Percentiles rank a stretch among this genome's conserved stretches.
phyloP scores from a whole-genome alignment of 2,888 invertebrate species.

The Metellina segmentata region DNA sequence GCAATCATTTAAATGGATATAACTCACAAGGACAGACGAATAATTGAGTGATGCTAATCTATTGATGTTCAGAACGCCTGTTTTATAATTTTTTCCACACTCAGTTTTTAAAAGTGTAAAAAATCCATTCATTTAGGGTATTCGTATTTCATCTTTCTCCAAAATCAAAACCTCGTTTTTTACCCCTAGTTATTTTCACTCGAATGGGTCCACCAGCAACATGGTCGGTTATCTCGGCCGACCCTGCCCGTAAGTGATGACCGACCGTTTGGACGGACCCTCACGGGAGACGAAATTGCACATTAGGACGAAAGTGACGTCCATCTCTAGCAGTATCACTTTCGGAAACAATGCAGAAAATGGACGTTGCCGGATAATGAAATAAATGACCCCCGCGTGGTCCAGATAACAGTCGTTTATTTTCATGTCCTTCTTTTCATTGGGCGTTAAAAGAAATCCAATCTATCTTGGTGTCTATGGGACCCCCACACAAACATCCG shows the following conservation, averaged over 20 bases:
- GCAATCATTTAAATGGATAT: too few relatives aligned
- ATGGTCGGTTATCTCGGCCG: background rate
- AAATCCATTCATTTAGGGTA: too few relatives aligned
- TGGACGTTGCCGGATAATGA: constrained; percentile 65
- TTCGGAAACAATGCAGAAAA: constrained; percentile 56
- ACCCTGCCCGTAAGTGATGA: background rate
- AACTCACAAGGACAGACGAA: too few relatives aligned
- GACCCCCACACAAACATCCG: constrained; percentile 20
- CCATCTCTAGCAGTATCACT: constrained; percentile 31
- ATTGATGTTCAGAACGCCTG: too few relatives aligned
- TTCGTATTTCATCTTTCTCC: too few relatives aligned
- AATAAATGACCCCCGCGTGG: constrained; percentile 60
- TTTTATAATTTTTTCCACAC: too few relatives aligned
- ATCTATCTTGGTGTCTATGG: constrained; percentile 58
- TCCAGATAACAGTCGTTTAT: constrained; percentile 73
- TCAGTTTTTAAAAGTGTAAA: too few relatives aligned
- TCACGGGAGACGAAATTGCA: constrained; percentile 28
- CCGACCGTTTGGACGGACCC: background rate
- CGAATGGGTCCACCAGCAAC: too few relatives aligned
- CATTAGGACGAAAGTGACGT: constrained; percentile 43
- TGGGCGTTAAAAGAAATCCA: constrained; percentile 46
- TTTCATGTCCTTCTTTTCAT: constrained; percentile 50
- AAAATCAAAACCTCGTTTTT: too few relatives aligned
- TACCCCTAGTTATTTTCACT: too few relatives aligned
- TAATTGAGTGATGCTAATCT: too few relatives aligned